Evolutionary conservation across 2,113 vertebrate genomes (phyloP).

Genomic region (Erinaceus europaeus): DNA sequence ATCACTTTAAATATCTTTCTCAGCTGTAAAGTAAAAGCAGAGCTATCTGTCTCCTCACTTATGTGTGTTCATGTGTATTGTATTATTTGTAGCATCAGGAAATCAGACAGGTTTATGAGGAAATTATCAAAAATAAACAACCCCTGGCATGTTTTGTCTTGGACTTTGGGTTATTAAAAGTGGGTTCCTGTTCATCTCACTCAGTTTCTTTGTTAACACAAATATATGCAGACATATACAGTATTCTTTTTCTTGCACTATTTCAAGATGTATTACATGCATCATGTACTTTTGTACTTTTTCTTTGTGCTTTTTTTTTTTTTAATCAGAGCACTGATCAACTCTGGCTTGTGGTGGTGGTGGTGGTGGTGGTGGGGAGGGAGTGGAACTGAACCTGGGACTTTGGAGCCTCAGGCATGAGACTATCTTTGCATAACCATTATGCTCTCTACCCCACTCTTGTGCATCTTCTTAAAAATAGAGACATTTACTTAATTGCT

Average conservation of each 20-base stretch:
- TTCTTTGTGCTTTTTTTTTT: too few relatives aligned
- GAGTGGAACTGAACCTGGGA: too few relatives aligned
- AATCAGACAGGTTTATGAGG: background rate
- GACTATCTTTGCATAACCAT: too few relatives aligned
- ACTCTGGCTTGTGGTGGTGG: too few relatives aligned
- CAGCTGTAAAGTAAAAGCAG: fast-evolving
- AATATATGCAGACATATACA: too few relatives aligned
- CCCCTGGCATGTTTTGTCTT: background rate
- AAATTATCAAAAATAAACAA: background rate
- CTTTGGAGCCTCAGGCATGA: too few relatives aligned
- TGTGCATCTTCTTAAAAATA: background rate
- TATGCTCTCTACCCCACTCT: background rate
- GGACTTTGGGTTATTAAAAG: background rate
- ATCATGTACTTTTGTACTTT: too few relatives aligned
- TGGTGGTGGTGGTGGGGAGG: too few relatives aligned
- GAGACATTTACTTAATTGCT: background rate
- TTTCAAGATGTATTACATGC: background rate
- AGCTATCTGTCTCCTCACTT: background rate
- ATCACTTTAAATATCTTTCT: background rate
- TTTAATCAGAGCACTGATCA: too few relatives aligned
- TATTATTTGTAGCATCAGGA: background rate
- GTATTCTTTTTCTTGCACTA: background rate
- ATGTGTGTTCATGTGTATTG: background rate
- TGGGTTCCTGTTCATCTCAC: background rate
- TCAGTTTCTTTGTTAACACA: background rate